Evolutionary conservation across 2,113 vertebrate genomes (phyloP), one percentile per base, ranked within the genome.

Genomic region (Gymnarchus niloticus): DNA sequence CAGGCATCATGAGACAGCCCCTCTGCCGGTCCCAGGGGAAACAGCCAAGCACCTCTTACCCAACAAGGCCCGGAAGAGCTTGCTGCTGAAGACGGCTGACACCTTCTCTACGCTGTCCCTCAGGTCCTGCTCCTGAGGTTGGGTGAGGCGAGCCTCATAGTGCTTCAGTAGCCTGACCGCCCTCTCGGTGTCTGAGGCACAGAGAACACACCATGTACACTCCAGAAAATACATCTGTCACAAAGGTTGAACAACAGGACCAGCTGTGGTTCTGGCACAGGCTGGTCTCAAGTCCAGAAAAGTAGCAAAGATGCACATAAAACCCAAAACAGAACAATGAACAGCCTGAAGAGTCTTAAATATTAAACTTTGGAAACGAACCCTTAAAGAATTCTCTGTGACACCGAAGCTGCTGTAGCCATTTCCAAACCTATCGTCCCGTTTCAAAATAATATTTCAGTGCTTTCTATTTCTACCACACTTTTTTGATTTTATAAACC

Each of bases 51-150:
- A n/a, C n/a, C 81, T 85, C 95, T 95, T 95, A 97, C 96, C 96
- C 86, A 97, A 93, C 89, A 97, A 92, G 87, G 96, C 96, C 90
- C 94, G 95, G 89, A 97, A 97, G 86, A 97, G 94, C 85, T 95
- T 94, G 89, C 96, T 97, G 86, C 92, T 94, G 88, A 97, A 92
- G 91, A 97, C 93, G 89, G 94, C 88, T 0, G 96, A 96, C 86
- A 97, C 92, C 90, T 96, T 96, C 56, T 93, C 94, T 88, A 97
- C 95, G 17, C 91, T 96, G 89, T 91, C 93, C 91, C 94, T 96
- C 87, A 97, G 88, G 77, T 92, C 89, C 91, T 96, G 94, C 89
- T 96, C 95, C 78, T 96, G 95, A 0, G 96, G 95, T 84, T 91
- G 91, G 90, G 23, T 94, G 88, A 97, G 89, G 87, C 91, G 96